Conservation (phyloP, 1,140 invertebrate species). For the Hylaeus anthracinus region DNA sequence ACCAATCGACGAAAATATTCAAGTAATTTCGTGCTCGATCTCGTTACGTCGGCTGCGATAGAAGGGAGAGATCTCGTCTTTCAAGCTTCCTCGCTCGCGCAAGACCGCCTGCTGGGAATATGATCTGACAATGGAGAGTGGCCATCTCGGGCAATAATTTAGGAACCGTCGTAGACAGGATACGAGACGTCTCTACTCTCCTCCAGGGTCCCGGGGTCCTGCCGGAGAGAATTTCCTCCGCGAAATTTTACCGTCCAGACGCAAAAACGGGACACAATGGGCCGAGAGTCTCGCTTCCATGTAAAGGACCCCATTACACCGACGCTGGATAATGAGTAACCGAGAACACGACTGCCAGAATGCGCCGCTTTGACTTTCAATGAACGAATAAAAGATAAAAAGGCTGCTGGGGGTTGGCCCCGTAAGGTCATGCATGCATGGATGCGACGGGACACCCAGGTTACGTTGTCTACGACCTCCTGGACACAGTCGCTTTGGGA, state of each 20-base stretch:
- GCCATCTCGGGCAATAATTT: slow-evolving; percentile 58
- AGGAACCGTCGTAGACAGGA: slow-evolving; percentile 37
- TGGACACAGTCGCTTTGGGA: neutral
- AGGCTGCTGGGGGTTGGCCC: slow-evolving; percentile 5
- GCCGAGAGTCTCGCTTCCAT: neutral
- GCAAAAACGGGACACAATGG: slow-evolving; percentile 32
- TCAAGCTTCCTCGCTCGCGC: neutral
- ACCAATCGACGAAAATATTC: slow-evolving; percentile 55
- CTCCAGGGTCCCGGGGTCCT: neutral
- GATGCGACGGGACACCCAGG: slow-evolving; percentile 18
- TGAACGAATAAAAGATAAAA: slow-evolving; percentile 32
- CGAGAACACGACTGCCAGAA: slow-evolving; percentile 11
- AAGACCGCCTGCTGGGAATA: slow-evolving; percentile 39
- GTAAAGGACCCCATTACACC: slow-evolving; percentile 21
- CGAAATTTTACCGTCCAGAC: slow-evolving; percentile 20
- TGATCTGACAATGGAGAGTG: slow-evolving; percentile 56
- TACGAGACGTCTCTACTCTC: neutral
- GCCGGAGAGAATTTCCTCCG: slow-evolving; percentile 13
- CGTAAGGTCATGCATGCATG: slow-evolving; percentile 46
- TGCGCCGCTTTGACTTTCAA: neutral
- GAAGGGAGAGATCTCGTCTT: neutral
- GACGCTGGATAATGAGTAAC: slow-evolving; percentile 29
- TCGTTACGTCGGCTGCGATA: slow-evolving; percentile 43
- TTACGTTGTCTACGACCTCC: neutral
- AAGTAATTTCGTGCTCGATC: slow-evolving; percentile 37